Base-by-base conservation (phyloP, 2,113 vertebrate species). In the Cygnus buccinator region DNA sequence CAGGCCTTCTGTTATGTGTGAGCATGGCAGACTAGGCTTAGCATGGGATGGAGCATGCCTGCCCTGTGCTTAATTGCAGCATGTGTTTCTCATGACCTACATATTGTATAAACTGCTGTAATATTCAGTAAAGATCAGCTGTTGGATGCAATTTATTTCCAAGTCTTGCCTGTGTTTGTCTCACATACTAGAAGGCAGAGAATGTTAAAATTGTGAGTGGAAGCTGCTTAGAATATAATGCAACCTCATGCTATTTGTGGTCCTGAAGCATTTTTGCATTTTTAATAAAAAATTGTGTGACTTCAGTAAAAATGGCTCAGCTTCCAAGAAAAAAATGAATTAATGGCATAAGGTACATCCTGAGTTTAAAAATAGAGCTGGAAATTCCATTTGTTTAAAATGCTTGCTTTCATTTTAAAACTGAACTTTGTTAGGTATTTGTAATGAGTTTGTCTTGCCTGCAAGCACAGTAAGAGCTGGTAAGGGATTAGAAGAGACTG, bases 251-350 rank as follows among this genome's bases (percentile, higher is more conserved):
- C 37, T 82, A 0, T 66, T 92, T 87, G 73, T 62, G 52, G 41
- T 71, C 87, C 80, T 87, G 11, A 72, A 65, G 63, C 58, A 73
- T 63, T 65, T 65, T 65, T 92, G 74, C 48, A 18, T 92, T 95
- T 94, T 94, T 66, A 78, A 92, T 79, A 78, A 79, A 48, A 63
- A 59, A 54, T 82, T 65, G 54, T 18, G 66, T 88, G 77, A 85
- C 78, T 85, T 76, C 66, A 48, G 54, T 94, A 50, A 87, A 90
- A 91, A 95, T 93, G 84, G 84, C 80, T 94, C 57, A 65, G 89
- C 89, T 94, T 94, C 46, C 93, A 84, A 73, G 70, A 89, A 75
- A 74, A 58, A 80, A 59, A 44, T 7, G 50, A 86, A 67, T 74
- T 92, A n/a, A 91, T 89, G 72, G 54, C 33, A 23, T 77, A 92